Evolutionary conservation across 2,113 vertebrate genomes (phyloP).

Genomic region (Sisor rabdophorus): DNA sequence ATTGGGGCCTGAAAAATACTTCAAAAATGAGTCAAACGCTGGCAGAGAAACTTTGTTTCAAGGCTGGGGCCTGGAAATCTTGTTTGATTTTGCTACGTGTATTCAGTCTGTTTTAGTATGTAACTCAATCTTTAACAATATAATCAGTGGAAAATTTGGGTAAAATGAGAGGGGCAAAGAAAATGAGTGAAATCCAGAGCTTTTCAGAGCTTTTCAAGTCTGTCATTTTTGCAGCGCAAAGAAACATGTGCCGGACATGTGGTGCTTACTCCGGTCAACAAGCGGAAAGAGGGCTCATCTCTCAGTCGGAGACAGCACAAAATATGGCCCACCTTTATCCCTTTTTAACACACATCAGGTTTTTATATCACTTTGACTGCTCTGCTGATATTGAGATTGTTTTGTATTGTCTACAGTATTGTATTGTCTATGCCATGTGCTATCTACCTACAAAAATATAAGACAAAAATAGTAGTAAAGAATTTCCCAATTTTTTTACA

Average conservation of each 20-base stretch:
- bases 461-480: not conserved
- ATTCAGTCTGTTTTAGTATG: slow-evolving; percentile 4
- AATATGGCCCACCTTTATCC: slow-evolving; percentile 5
- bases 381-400: not conserved
- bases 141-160: slow-evolving; percentile 42
- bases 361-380: not conserved
- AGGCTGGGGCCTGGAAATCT: slow-evolving; percentile 9
- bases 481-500: not conserved
- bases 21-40: slow-evolving; percentile 29
- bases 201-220: slow-evolving; percentile 50
- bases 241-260: slow-evolving; percentile 71
- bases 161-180: slow-evolving; percentile 6
- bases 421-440: not conserved
- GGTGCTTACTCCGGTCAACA: slow-evolving; percentile 57
- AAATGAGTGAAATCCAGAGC: slow-evolving; percentile 50
- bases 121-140: slow-evolving; percentile 29
- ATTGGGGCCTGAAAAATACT: slow-evolving; percentile 24
- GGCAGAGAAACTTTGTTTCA: slow-evolving; percentile 10
- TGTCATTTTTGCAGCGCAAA: slow-evolving; percentile 51
- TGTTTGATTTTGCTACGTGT: not conserved
- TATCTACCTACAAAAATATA: too few relatives aligned
- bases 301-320: not conserved
- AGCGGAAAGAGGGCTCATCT: slow-evolving; percentile 12
- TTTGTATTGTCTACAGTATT: not conserved
- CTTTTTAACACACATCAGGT: not conserved